These are phyloP conservation scores for Silurus aristotelis DNA, from an alignment of 2,797 vertebrate species.

Conservation along the genomic window DNA sequence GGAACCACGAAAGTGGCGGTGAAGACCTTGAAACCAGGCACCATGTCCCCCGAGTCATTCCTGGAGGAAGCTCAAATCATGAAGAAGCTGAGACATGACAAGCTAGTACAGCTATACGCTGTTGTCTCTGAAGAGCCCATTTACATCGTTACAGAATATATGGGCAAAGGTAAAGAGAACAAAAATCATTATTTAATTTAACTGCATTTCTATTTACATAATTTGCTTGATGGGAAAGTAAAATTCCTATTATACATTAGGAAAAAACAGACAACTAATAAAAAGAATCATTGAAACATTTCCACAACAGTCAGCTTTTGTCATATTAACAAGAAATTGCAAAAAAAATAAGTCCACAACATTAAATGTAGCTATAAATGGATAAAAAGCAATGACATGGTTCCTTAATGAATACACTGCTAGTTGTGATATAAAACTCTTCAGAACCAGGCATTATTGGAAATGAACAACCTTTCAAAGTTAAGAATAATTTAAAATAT, in stretches of 20 bases:
- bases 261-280: background rate
- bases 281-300: background rate
- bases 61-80: slow-evolving; percentile 99
- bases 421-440: too few species aligned
- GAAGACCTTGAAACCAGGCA: slow-evolving; percentile 97
- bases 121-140: slow-evolving; percentile 98
- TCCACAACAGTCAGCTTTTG: background rate
- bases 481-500: background rate
- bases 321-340: background rate
- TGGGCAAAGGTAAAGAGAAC: slow-evolving; percentile 87
- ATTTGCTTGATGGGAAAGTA: background rate
- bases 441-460: background rate
- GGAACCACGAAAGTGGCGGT: slow-evolving; percentile 99
- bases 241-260: background rate
- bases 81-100: slow-evolving; percentile 98
- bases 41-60: slow-evolving; percentile 98
- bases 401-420: background rate
- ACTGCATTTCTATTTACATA: too few species aligned
- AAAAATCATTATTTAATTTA: too few species aligned
- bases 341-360: background rate
- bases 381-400: background rate
- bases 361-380: background rate
- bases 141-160: slow-evolving; percentile 96
- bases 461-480: background rate
- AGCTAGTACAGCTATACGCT: slow-evolving; percentile 95